Evolutionary conservation across 92 coral and sea anemone genomes (phyloP).

Genomic region (Palythoa heliodiscus): DNA sequence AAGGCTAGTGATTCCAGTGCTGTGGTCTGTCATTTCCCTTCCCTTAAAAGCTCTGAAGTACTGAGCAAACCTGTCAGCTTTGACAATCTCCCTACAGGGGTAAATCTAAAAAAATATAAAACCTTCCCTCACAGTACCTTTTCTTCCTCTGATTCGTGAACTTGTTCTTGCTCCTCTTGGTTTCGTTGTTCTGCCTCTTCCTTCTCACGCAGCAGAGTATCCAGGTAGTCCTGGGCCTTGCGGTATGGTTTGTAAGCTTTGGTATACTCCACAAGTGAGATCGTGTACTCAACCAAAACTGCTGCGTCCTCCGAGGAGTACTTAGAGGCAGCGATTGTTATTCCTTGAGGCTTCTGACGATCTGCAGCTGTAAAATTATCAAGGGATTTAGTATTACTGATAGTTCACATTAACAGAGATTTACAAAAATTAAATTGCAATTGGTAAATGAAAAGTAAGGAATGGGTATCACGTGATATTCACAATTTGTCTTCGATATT

Average conservation of each 20-base stretch:
- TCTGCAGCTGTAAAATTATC: neutral
- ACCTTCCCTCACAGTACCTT: constrained; percentile 42
- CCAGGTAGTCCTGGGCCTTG: constrained; percentile 74
- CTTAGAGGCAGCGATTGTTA: constrained; percentile 90
- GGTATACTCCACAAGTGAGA: constrained; percentile 86
- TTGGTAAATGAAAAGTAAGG: too few relatives aligned
- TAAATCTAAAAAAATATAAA: too few relatives aligned
- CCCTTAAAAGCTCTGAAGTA: too few relatives aligned
- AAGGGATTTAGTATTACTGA: neutral
- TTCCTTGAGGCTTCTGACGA: constrained; percentile 72
- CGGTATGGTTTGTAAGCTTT: constrained; percentile 81
- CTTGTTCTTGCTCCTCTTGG: constrained; percentile 53
- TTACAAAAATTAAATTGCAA: too few relatives aligned
- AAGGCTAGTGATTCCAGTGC: too few relatives aligned
- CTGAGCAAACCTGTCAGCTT: neutral
- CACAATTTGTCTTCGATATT: too few relatives aligned
- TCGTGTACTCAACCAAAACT: constrained; percentile 86
- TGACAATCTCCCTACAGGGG: neutral
- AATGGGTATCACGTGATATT: too few relatives aligned
- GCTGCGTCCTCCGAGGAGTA: constrained; percentile 98
- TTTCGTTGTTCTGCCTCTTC: constrained; percentile 76
- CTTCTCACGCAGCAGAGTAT: constrained; percentile 69
- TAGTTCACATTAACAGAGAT: neutral
- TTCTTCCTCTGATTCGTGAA: constrained; percentile 46
- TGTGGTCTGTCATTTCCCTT: too few relatives aligned